Evolutionary conservation across 37 sponge, comb jelly and placozoan genomes (phyloP).

Genomic region (Halisarca cf. caerulea): DNA sequence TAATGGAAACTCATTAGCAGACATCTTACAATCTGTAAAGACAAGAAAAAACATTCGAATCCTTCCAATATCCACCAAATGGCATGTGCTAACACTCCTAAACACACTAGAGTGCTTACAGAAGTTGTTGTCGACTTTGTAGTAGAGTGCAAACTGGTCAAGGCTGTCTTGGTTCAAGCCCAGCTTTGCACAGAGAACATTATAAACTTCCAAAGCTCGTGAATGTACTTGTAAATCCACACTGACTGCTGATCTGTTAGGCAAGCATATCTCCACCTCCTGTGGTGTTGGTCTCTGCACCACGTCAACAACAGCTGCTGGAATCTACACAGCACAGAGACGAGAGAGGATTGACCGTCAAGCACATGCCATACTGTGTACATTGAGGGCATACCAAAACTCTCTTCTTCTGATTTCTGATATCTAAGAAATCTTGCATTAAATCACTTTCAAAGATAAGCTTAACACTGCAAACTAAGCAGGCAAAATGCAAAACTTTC

Average conservation of each 20-base stretch:
- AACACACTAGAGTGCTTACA: too few species aligned
- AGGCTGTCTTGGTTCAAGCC: slow-evolving; percentile 29
- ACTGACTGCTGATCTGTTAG: slow-evolving; percentile 32
- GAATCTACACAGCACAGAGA: not conserved
- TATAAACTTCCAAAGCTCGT: slow-evolving; percentile 52
- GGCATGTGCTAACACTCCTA: too few species aligned
- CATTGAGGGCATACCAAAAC: too few species aligned
- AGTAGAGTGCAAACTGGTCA: slow-evolving; percentile 67
- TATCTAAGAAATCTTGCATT: slow-evolving; percentile 78
- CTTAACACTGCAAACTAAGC: slow-evolving; percentile 73
- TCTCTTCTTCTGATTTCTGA: not conserved
- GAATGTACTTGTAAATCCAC: slow-evolving; percentile 45
- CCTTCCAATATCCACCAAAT: slow-evolving; percentile 54
- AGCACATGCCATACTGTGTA: not conserved
- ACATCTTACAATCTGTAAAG: slow-evolving; percentile 70
- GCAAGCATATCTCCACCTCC: slow-evolving; percentile 44
- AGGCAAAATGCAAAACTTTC: too few species aligned
- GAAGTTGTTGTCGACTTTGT: slow-evolving; percentile 31
- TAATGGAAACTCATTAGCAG: slow-evolving; percentile 77
- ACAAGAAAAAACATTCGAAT: not conserved
- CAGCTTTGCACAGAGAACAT: slow-evolving; percentile 35
- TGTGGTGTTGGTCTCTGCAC: slow-evolving; percentile 8
- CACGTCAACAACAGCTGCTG: not conserved
- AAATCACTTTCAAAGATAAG: slow-evolving; percentile 82
- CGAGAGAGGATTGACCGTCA: too few species aligned